phyloP scores from a whole-genome alignment of 2,797 vertebrate species.

The Mus caroli region DNA sequence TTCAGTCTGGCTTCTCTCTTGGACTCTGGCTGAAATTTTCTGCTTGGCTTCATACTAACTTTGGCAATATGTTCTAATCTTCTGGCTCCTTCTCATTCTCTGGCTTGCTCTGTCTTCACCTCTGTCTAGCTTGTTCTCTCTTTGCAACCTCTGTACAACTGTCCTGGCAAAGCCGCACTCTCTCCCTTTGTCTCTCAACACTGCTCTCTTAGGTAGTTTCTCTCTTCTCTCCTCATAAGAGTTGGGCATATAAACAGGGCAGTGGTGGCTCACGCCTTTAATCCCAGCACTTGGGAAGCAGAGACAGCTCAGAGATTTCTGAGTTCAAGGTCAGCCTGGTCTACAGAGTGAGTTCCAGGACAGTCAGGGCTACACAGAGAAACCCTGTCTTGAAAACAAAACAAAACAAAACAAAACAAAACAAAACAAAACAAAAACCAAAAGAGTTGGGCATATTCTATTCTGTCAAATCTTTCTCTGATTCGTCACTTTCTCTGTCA shows the following conservation, averaged over 20 bases:
- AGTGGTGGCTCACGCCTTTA: too few species aligned
- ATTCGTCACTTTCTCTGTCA: not conserved
- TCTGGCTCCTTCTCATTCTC: not conserved
- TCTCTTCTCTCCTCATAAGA: not conserved
- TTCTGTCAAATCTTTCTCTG: not conserved
- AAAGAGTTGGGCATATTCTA: not conserved
- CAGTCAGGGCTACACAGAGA: too few species aligned
- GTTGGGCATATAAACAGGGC: too few species aligned
- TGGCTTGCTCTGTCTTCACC: not conserved
- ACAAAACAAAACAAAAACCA: too few species aligned
- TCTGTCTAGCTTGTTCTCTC: not conserved
- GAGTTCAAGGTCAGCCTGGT: too few species aligned
- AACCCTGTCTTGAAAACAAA: too few species aligned
- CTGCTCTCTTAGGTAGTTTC: not conserved
- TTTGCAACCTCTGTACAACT: not conserved
- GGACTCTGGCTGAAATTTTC: not conserved
- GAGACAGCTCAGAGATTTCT: too few species aligned
- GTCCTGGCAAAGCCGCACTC: not conserved
- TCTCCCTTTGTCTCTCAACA: not conserved
- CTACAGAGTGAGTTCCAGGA: too few species aligned
- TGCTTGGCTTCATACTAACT: not conserved
- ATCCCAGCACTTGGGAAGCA: too few species aligned
- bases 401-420: too few species aligned
- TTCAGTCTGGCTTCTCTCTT: not conserved
- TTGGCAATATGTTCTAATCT: not conserved